Conservation (phyloP, 2,888 invertebrate species). For the Spilosoma lubricipeda region DNA sequence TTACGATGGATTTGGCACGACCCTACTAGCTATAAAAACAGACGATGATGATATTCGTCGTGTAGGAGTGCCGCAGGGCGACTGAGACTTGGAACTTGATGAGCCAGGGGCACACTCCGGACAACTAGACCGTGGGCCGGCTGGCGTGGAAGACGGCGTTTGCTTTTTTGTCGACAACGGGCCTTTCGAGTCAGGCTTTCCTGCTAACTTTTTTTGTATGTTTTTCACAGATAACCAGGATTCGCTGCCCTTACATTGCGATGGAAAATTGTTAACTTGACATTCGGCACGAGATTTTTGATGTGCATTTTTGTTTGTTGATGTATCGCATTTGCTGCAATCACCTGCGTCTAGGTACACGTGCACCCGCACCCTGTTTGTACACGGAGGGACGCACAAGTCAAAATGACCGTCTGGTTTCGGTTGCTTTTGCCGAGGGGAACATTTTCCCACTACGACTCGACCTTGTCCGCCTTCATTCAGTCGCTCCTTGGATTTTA, state of each 20-base stretch:
- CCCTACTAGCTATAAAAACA: not conserved
- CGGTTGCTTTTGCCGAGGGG: conserved; percentile 17
- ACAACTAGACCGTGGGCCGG: not conserved
- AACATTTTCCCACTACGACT: conserved; percentile 23
- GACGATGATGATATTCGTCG: not conserved
- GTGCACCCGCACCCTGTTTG: conserved; percentile 38
- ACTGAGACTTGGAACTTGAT: not conserved
- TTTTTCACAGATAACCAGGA: conserved; percentile 52
- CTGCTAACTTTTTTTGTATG: conserved; percentile 44
- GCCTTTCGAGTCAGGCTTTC: not conserved
- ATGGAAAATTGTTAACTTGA: conserved; percentile 2
- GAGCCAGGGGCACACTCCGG: not conserved
- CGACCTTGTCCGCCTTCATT: conserved; percentile 59
- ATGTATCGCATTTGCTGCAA: not conserved
- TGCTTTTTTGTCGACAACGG: not conserved
- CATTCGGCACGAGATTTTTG: not conserved
- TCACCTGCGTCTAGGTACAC: conserved; percentile 35
- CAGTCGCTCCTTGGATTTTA: conserved; percentile 38
- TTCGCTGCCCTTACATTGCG: conserved; percentile 17
- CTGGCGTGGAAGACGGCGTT: not conserved
- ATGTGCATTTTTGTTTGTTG: not conserved
- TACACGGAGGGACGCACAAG: conserved; percentile 49
- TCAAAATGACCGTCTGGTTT: conserved; percentile 1
- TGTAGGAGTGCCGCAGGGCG: not conserved
- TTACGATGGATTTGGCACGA: not conserved